phyloP scores from a whole-genome alignment of 1,140 invertebrate species.

The Drosophila pectinifera region DNA sequence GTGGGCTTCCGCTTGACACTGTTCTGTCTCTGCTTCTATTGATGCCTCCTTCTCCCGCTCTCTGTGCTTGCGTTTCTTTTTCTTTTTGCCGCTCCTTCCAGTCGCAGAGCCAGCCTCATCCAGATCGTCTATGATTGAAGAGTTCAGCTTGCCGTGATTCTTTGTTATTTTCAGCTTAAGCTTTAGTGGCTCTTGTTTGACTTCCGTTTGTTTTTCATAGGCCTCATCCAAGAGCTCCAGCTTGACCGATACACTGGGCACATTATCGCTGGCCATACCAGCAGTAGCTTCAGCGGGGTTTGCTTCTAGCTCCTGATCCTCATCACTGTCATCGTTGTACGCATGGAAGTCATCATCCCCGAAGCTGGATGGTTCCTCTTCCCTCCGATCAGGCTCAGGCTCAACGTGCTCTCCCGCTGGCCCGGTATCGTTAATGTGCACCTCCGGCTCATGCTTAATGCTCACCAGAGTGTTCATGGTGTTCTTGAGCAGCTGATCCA shows the following conservation, averaged over 20 bases:
- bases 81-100: conserved; percentile 68
- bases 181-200: conserved; percentile 69
- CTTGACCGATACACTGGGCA: conserved; percentile 36
- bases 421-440: conserved; percentile 67
- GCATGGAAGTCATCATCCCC: conserved; percentile 61
- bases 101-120: conserved; percentile 36
- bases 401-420: conserved; percentile 29
- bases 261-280: conserved; percentile 1
- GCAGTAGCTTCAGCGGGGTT: not conserved
- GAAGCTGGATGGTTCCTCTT: conserved; percentile 6
- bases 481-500: conserved; percentile 75
- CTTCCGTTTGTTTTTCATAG: conserved; percentile 20
- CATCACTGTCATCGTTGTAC: conserved; percentile 57
- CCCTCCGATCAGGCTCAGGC: conserved; percentile 27
- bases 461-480: conserved; percentile 78
- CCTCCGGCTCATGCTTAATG: conserved; percentile 80
- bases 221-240: conserved; percentile 49
- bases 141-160: conserved; percentile 79
- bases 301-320: conserved; percentile 14
- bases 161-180: conserved; percentile 81
- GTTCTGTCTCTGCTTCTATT: not conserved
- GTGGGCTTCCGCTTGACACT: not conserved
- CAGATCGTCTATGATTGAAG: conserved; percentile 72
- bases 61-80: conserved; percentile 76
- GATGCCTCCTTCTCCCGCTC: conserved; percentile 52